Evolutionary conservation across 1,140 invertebrate genomes (phyloP), one percentile per base, ranked within the genome.

Genomic region (Philotrypesis tridentata): DNA sequence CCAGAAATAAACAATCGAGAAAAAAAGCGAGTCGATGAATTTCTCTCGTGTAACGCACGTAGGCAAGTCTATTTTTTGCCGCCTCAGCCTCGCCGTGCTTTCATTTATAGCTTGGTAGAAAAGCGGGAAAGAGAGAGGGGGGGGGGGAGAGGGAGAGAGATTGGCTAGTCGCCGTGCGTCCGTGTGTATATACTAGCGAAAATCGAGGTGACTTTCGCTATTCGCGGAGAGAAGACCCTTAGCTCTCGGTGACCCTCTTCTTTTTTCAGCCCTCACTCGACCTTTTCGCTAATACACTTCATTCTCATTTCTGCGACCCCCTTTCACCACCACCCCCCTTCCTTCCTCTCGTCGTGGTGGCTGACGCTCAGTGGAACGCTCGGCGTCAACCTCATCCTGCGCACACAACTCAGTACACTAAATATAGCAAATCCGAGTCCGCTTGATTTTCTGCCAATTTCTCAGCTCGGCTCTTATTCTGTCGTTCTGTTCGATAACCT

Each of bases 391-490:
- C n/a, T n/a, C n/a, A n/a, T n/a, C n/a, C n/a, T n/a, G n/a, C n/a
- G n/a, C n/a, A n/a, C n/a, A n/a, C n/a, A n/a, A n/a, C n/a, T n/a
- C n/a, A 87, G 23, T 65, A 37, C 9, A 37, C 33, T 87, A 87
- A 88, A 89, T 86, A 87, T 88, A 89, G 84, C 82, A 79, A 76
- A 83, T 68, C 82, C 74, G 81, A 23, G 67, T 68, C 82, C 74
- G 81, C 81, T 85, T 89, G 87, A 87, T 88, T 88, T 87, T 80
- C 85, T 88, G 87, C 88, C 87, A 89, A 88, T 88, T 88, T 84
- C 55, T 40, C 12, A 43, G 40, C 14, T 4, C 4, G 2, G 27
- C 29, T 48, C 31, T 68, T 40, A 7, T 65, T 70, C 21, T 55
- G 17, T 27, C 21, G 33, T 65, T 25, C 7, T 65, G 25, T 65